These are phyloP conservation scores for Limnodromus scolopaceus DNA, from an alignment of 2,797 vertebrate genomes.

Conservation along the genomic window DNA sequence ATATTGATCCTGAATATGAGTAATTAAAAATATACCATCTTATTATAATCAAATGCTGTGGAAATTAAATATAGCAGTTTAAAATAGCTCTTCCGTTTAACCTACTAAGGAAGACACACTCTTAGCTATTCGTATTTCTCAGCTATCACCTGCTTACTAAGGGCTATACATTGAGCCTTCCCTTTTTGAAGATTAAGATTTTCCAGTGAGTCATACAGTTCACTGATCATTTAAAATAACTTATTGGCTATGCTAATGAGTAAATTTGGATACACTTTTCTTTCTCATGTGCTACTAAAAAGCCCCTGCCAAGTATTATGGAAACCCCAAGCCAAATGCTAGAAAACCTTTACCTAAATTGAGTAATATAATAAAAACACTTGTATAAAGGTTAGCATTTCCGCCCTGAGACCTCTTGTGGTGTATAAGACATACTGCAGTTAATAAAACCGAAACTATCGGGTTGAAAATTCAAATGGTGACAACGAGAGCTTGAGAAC, in stretches of 20 bases:
- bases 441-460: rapidly evolving
- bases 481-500: neutral
- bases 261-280: neutral
- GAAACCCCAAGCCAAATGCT: neutral
- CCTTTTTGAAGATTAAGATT: neutral
- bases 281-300: neutral
- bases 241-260: neutral
- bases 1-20: neutral
- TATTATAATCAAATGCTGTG: neutral
- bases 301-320: neutral
- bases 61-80: neutral
- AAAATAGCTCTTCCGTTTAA: neutral
- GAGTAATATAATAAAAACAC: rapidly evolving
- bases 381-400: neutral
- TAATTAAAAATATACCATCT: neutral
- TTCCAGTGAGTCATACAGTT: neutral
- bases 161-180: neutral
- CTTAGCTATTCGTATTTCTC: neutral
- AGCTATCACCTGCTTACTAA: neutral
- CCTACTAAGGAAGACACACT: neutral
- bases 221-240: neutral
- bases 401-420: slow-evolving; percentile 53
- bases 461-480: neutral
- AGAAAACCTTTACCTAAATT: neutral
- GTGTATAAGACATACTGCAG: neutral